Evolutionary conservation across 2,888 invertebrate species (phyloP), one percentile per base, ranked within the genome.

Genomic region (Trypoxylon attenuatum): DNA sequence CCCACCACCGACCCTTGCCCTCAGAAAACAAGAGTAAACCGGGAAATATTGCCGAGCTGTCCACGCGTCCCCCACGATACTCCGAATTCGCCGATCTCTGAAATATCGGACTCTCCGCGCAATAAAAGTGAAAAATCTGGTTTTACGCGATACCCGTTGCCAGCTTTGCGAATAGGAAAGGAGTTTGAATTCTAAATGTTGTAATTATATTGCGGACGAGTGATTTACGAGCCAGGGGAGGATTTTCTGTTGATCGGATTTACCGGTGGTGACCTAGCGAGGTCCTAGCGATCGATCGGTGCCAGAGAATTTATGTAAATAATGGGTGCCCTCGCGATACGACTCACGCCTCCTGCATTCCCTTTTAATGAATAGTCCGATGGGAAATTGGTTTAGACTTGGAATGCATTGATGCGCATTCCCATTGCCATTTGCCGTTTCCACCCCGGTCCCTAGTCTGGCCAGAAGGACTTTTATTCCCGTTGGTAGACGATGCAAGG

Each of bases 301-400:
- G 16, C 29, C 13, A 0, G 5, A 41, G 53, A 53, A 54, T 57
- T 64, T 50, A 50, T 16, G 50, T 42, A 58, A 65, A 57, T 53
- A 53, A 55, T 0, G 41, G 33, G 10, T 13, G 15, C 16, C 22
- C 22, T 29, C 15, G 15, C 38, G 45, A 33, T 23, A 13, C 38
- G 33, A 19, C 29, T 16, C 21, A 3, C 2, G 25, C n/a, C 46
- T 33, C 33, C 13, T 25, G 25, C 50, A 45, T 33, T 49, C 43
- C 27, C 22, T 53, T 58, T 39, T 53, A 49, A 25, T 52, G 45
- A 58, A 58, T 16, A 15, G 21, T 3, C 22, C 5, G 25, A 13
- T 6, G 43, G 38, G 39, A 45, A 58, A 52, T 58, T 53, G 54
- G 39, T 33, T 47, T 22, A 5, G 29, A 39, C 15, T 27, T 23